A percentile compares a stretch with the other conserved stretches of the same genome.
Evolutionary conservation across 2,113 vertebrate species (phyloP).

Genomic region (Leiothrix lutea): DNA sequence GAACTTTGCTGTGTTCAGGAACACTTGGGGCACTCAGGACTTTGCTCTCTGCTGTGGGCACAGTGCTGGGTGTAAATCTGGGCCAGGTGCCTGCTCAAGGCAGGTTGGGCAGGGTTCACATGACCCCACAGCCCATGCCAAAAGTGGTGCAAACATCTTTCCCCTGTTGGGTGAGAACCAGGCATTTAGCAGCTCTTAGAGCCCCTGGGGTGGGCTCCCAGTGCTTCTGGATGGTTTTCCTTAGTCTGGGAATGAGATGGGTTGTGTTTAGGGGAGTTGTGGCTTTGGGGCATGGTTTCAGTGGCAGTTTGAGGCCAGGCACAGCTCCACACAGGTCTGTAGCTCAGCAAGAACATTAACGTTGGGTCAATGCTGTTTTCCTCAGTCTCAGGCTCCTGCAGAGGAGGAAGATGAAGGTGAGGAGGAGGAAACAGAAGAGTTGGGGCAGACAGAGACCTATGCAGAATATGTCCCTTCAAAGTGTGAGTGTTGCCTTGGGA

Average conservation of each 20-base stretch:
- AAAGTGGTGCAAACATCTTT: neutral
- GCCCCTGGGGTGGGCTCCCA: neutral
- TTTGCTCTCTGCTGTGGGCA: neutral
- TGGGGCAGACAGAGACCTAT: constrained; percentile 95
- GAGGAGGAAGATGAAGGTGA: constrained; percentile 94
- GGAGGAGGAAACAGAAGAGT: constrained; percentile 90
- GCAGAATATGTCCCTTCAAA: constrained; percentile 95
- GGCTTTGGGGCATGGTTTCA: neutral
- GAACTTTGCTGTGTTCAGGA: accelerated
- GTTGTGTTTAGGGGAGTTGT: neutral
- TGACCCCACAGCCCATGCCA: neutral
- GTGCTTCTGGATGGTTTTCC: neutral
- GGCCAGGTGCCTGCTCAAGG: neutral
- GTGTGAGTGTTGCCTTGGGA: constrained; percentile 76
- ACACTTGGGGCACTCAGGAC: neutral
- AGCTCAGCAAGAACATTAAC: neutral
- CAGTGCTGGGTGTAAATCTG: neutral
- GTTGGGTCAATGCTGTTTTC: neutral
- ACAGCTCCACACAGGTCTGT: accelerated
- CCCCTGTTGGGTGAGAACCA: neutral
- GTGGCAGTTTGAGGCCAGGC: neutral
- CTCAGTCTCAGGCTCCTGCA: constrained; percentile 73
- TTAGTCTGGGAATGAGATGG: neutral
- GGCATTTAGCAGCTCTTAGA: neutral
- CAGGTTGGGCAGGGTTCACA: neutral